Percentiles rank a stretch among this genome's conserved stretches.
Evolutionary conservation across 2,797 vertebrate species (phyloP).

Genomic region (Chelon labrosus): DNA sequence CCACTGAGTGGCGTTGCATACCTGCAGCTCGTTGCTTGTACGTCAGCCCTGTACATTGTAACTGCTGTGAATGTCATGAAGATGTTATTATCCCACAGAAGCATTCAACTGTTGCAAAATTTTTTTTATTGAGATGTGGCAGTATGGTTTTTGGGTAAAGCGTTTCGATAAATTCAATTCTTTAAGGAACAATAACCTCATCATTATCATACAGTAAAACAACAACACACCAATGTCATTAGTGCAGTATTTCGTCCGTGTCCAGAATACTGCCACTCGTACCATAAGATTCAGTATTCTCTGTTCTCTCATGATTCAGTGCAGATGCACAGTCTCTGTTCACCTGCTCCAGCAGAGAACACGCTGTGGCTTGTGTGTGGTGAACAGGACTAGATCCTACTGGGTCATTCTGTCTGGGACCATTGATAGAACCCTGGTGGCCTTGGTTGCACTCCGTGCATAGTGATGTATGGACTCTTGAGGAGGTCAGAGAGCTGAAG

Average conservation of each 20-base stretch:
- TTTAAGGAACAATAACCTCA: slow-evolving; percentile 6
- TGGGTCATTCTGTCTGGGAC: slow-evolving; percentile 70
- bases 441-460: slow-evolving; percentile 45
- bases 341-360: slow-evolving; percentile 44
- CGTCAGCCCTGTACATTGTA: background rate
- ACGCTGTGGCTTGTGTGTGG: slow-evolving; percentile 45
- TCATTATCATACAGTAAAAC: background rate
- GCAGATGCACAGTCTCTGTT: slow-evolving; percentile 42
- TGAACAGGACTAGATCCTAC: slow-evolving; percentile 70
- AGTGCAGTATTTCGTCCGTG: slow-evolving; percentile 39
- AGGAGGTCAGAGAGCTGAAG: slow-evolving; percentile 68
- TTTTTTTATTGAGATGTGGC: slow-evolving; percentile 24
- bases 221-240: slow-evolving; percentile 10
- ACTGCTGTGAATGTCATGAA: no score
- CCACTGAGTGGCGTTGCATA: slow-evolving; percentile 43
- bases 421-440: slow-evolving; percentile 41
- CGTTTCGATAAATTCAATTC: slow-evolving; percentile 5
- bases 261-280: slow-evolving; percentile 33
- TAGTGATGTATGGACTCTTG: slow-evolving; percentile 50
- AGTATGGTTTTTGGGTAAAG: background rate
- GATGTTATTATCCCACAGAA: no score
- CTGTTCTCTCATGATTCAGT: slow-evolving; percentile 47
- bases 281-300: slow-evolving; percentile 27
- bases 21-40: background rate
- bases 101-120: background rate